These are phyloP conservation scores for Ammodytes dubius DNA, from an alignment of 2,113 vertebrate genomes.

Conservation along the genomic window DNA sequence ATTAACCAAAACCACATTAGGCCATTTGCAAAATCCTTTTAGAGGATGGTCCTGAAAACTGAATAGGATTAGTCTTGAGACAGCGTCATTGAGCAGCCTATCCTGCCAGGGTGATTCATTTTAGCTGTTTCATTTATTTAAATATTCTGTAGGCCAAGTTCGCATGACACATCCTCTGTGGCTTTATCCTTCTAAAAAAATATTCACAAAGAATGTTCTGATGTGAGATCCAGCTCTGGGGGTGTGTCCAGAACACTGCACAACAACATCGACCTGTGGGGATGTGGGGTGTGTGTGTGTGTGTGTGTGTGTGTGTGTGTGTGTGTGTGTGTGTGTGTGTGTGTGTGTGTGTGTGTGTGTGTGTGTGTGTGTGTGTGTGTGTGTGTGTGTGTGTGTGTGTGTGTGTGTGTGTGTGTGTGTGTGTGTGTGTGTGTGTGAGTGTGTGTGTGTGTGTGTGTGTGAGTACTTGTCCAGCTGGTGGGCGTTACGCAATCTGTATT, in stretches of 20 bases:
- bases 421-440: slow-evolving; percentile 9
- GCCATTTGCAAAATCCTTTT: neutral
- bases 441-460: slow-evolving; percentile 8
- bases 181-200: slow-evolving; percentile 11
- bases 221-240: slow-evolving; percentile 32
- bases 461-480: slow-evolving; percentile 54
- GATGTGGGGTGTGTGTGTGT: neutral
- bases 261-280: slow-evolving; percentile 34
- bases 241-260: slow-evolving; percentile 23
- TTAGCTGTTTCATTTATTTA: slow-evolving; percentile 21
- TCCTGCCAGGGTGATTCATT: neutral
- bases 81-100: neutral
- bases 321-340: slow-evolving; percentile 18
- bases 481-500: slow-evolving; percentile 58
- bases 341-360: slow-evolving; percentile 8
- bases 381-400: slow-evolving; percentile 12
- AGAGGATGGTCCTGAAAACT: neutral
- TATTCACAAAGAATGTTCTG: slow-evolving; percentile 23
- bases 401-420: neutral
- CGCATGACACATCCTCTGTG: slow-evolving; percentile 32
- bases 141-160: neutral
- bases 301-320: slow-evolving; percentile 13
- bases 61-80: neutral
- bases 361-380: neutral
- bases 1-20: neutral